These are phyloP conservation scores for Hypotaenidia okinawae DNA, from an alignment of 2,797 vertebrate species.

Conservation along the genomic window DNA sequence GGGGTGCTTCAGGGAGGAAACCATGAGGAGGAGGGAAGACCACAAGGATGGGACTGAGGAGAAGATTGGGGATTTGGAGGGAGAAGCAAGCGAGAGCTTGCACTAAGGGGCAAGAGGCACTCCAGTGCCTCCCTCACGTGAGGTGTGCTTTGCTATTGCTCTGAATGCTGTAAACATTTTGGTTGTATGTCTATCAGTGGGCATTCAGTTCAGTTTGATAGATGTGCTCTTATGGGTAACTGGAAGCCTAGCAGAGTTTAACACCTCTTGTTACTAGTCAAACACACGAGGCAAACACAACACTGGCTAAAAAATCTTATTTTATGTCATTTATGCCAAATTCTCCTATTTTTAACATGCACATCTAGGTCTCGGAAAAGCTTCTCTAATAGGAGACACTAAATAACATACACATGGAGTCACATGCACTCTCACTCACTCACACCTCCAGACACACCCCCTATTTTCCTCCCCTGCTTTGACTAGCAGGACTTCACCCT, in stretches of 20 bases:
- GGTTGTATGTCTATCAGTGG: slow-evolving; percentile 62
- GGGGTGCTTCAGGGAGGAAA: background rate
- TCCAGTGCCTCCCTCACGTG: slow-evolving; percentile 43
- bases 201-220: slow-evolving; percentile 59
- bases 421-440: slow-evolving; percentile 4
- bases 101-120: background rate
- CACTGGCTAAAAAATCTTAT: slow-evolving; percentile 19
- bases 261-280: slow-evolving; percentile 10
- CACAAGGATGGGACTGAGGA: background rate
- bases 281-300: slow-evolving; percentile 26
- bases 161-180: slow-evolving; percentile 79
- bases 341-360: slow-evolving; percentile 56
- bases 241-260: slow-evolving; percentile 42
- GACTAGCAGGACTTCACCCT: background rate
- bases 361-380: slow-evolving; percentile 45
- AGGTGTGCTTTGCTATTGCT: slow-evolving; percentile 81
- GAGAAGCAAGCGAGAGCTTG: background rate
- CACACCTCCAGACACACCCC: background rate
- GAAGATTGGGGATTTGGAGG: background rate
- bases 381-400: slow-evolving; percentile 30
- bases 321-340: slow-evolving; percentile 41
- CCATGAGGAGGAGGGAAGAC: background rate
- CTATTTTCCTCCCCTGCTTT: background rate
- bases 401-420: background rate
- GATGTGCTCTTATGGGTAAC: slow-evolving; percentile 36